Percentiles rank a stretch among this genome's conserved stretches.
phyloP scores from a whole-genome alignment of 2,888 invertebrate genomes.

The Blera fallax region DNA sequence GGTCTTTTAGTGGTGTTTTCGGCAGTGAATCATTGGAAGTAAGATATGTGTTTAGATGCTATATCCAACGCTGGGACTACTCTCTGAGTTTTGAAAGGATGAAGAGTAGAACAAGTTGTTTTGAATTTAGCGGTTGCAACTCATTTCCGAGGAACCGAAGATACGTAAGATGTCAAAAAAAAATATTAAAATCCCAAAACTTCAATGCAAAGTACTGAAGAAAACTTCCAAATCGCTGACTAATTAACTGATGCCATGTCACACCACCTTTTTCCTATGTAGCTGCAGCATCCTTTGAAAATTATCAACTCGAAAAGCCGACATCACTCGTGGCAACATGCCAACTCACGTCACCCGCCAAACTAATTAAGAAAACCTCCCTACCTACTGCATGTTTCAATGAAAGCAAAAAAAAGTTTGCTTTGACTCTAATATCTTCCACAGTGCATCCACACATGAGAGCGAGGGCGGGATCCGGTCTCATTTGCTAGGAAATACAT shows the following conservation, averaged over 20 bases:
- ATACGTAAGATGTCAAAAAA: background rate
- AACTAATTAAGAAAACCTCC: slow-evolving; percentile 56
- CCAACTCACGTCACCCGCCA: slow-evolving; percentile 40
- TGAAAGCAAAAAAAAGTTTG: background rate
- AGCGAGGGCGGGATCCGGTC: background rate
- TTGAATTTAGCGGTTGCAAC: too few species aligned
- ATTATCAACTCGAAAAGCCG: slow-evolving; percentile 14
- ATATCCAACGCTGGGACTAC: too few species aligned
- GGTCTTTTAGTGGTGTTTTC: background rate
- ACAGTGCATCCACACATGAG: background rate
- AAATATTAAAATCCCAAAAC: background rate
- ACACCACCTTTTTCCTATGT: background rate
- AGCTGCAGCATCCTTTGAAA: slow-evolving; percentile 5
- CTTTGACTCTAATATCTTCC: background rate
- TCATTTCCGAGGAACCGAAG: too few species aligned
- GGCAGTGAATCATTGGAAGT: too few species aligned
- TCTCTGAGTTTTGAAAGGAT: too few species aligned
- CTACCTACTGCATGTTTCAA: background rate
- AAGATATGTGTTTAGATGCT: too few species aligned
- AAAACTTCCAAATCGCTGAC: slow-evolving; percentile 1
- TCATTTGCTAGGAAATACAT: background rate
- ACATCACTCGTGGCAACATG: slow-evolving; percentile 36
- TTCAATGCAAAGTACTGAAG: background rate
- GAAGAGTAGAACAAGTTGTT: too few species aligned
- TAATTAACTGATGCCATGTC: background rate